These are phyloP conservation scores for Apeltes quadracus DNA, from an alignment of 2,113 vertebrate genomes.

Conservation along the genomic window DNA sequence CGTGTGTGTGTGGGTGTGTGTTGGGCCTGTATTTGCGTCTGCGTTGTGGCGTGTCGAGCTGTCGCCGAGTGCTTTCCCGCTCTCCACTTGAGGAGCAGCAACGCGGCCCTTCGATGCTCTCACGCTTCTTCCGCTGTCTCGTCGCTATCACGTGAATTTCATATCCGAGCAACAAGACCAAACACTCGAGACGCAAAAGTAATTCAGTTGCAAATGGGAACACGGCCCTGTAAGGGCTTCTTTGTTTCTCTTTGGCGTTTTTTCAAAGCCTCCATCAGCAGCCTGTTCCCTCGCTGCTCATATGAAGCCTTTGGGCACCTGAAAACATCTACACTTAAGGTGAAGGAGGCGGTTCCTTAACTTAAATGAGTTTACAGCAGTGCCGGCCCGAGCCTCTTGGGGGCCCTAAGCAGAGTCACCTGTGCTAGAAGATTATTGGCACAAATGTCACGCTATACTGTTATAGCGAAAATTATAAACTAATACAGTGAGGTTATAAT, in stretches of 20 bases:
- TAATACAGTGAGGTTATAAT: too few species aligned
- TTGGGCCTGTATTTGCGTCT: slow-evolving; percentile 27
- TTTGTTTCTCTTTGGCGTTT: slow-evolving; percentile 49
- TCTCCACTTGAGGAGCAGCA: slow-evolving; percentile 56
- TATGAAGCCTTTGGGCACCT: slow-evolving; percentile 5
- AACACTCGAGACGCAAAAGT: slow-evolving; percentile 64
- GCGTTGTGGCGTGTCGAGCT: slow-evolving; percentile 40
- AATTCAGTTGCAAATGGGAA: slow-evolving; percentile 64
- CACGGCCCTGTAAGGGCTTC: slow-evolving; percentile 35
- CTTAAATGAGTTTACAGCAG: background rate
- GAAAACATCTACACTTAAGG: slow-evolving; percentile 7
- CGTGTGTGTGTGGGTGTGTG: background rate
- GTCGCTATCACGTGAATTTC: slow-evolving; percentile 66
- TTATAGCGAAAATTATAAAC: too few species aligned
- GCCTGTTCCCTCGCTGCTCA: slow-evolving; percentile 29
- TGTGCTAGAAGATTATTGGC: too few species aligned
- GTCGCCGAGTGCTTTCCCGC: slow-evolving; percentile 58
- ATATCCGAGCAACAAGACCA: slow-evolving; percentile 60
- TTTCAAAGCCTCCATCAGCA: slow-evolving; percentile 58
- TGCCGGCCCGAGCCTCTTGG: too few species aligned
- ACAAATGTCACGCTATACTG: background rate
- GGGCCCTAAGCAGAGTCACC: too few species aligned
- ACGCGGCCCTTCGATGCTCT: slow-evolving; percentile 61
- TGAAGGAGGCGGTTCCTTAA: background rate
- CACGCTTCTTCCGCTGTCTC: slow-evolving; percentile 62